A percentile compares a stretch with the other conserved stretches of the same genome.
phyloP scores from a whole-genome alignment of 2,888 invertebrate genomes.

The Malacosoma neustria region DNA sequence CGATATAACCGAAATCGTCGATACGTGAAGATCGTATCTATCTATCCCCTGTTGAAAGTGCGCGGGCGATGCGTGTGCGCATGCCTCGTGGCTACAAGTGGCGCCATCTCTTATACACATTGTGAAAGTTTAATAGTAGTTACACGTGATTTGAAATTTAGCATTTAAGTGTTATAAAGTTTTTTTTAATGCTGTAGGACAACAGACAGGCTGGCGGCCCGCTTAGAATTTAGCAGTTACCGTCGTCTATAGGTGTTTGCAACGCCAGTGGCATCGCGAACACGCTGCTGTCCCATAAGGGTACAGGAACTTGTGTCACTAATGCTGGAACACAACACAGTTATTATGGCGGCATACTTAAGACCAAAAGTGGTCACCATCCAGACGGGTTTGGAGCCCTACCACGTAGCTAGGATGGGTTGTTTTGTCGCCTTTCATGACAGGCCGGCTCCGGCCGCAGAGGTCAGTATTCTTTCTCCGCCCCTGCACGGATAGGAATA shows the following conservation, averaged over 20 bases:
- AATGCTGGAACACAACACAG: neutral
- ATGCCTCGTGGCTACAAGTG: conserved; percentile 16
- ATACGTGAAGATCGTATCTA: conserved; percentile 38
- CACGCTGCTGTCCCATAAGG: too few species aligned
- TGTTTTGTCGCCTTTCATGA: neutral
- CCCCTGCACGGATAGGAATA: too few species aligned
- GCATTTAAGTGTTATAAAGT: conserved; percentile 1
- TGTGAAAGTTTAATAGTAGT: too few species aligned
- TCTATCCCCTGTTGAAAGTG: conserved; percentile 41
- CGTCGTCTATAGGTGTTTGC: too few species aligned
- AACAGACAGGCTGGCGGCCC: neutral
- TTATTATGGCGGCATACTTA: neutral
- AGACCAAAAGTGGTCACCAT: neutral
- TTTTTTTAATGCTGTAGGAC: neutral
- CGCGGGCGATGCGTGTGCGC: conserved; percentile 43
- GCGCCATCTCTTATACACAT: conserved; percentile 26
- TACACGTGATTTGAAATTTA: conserved; percentile 7
- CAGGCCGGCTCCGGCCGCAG: neutral
- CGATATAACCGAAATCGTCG: conserved; percentile 15
- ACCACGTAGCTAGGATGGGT: too few species aligned
- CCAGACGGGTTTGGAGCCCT: neutral
- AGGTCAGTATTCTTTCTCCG: too few species aligned
- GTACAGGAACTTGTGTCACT: too few species aligned
- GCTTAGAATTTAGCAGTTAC: too few species aligned
- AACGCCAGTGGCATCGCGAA: too few species aligned